A percentile compares a stretch with the other conserved stretches of the same genome.
These are phyloP conservation scores for Cosmopolites sordidus DNA, from an alignment of 2,888 invertebrate species.

Conservation along the genomic window DNA sequence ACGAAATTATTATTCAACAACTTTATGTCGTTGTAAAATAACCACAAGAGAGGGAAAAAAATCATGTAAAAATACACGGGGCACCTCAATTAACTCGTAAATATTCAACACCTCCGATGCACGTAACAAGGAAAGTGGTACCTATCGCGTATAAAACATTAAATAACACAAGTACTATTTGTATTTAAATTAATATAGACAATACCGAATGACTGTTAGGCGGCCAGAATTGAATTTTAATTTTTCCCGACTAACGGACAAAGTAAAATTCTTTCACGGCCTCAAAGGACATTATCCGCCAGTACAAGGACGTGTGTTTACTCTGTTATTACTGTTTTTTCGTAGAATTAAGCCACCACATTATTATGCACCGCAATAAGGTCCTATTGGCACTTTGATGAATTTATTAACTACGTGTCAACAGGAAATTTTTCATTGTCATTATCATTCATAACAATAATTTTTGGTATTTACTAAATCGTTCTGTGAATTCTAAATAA, in stretches of 20 bases:
- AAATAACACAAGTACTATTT: background rate
- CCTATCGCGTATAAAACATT: background rate
- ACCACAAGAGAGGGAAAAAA: too few relatives aligned
- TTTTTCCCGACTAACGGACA: background rate
- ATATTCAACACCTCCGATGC: background rate
- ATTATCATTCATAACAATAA: background rate
- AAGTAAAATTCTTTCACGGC: slow-evolving; percentile 14
- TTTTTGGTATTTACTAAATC: background rate
- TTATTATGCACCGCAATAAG: background rate
- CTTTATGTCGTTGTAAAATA: too few relatives aligned
- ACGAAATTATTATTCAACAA: too few relatives aligned
- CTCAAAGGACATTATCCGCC: slow-evolving; percentile 19
- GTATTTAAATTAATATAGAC: slow-evolving; percentile 1
- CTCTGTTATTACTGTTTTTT: slow-evolving; percentile 19
- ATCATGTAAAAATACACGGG: background rate
- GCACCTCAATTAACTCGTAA: background rate
- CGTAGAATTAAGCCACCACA: slow-evolving; percentile 5
- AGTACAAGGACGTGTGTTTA: slow-evolving; percentile 20
- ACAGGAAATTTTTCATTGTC: background rate
- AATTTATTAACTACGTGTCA: background rate
- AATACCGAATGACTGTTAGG: background rate
- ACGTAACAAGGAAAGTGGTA: background rate
- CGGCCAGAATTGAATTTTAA: slow-evolving; percentile 1
- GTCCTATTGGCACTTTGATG: background rate
- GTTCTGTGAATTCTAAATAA: too few relatives aligned